Conservation (phyloP, 1,140 invertebrate species). For the Sycophila sp. region DNA sequence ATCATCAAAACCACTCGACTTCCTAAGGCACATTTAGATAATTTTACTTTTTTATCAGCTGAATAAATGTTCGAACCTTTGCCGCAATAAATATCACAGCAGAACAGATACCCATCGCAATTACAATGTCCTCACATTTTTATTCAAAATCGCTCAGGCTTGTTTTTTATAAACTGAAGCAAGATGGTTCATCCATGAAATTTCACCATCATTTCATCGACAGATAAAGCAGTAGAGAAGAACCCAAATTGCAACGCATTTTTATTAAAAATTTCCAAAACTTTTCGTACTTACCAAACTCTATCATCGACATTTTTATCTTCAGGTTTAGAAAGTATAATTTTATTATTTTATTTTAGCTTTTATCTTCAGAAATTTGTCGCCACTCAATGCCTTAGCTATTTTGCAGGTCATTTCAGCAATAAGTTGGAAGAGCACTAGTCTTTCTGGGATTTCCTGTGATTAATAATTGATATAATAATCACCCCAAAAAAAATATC, state of each 20-base stretch:
- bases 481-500: no score
- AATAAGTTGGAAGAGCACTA: no score
- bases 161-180: slow-evolving; percentile 28
- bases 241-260: slow-evolving; percentile 26
- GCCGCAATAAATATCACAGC: slow-evolving; percentile 31
- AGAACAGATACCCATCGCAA: no score
- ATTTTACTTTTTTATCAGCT: slow-evolving; percentile 6
- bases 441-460: no score
- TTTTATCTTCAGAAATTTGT: no score
- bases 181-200: no score
- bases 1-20: no score
- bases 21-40: slow-evolving; percentile 23
- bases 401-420: no score
- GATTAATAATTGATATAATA: no score
- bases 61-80: slow-evolving; percentile 17
- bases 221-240: background rate
- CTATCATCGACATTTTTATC: slow-evolving; percentile 17
- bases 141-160: slow-evolving; percentile 20
- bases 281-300: slow-evolving; percentile 35
- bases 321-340: slow-evolving; percentile 2
- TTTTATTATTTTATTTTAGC: no score
- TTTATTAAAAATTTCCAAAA: slow-evolving; percentile 39
- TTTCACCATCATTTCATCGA: slow-evolving; percentile 42
- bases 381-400: no score
- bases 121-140: no score